These are phyloP conservation scores for Drosophila gaucha DNA, from an alignment of 2,888 invertebrate species.

Conservation along the genomic window DNA sequence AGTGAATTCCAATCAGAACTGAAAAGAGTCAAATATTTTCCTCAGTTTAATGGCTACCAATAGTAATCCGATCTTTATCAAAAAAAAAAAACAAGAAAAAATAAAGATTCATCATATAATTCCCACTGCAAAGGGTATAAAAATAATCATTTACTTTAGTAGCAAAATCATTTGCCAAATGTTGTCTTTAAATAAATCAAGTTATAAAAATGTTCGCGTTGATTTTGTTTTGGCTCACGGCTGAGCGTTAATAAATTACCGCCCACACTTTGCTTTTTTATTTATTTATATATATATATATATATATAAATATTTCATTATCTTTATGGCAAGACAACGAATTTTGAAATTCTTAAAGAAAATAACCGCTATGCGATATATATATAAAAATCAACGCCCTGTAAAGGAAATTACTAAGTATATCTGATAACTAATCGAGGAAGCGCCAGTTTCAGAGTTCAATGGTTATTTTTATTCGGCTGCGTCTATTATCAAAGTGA, in stretches of 20 bases:
- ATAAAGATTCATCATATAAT: conserved; percentile 18
- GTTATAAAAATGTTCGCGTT: conserved; percentile 73
- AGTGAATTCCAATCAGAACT: not conserved
- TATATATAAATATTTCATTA: conserved; percentile 33
- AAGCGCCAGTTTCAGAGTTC: conserved; percentile 43
- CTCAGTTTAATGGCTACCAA: too few species aligned
- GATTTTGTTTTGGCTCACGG: conserved; percentile 71
- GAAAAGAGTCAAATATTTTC: too few species aligned
- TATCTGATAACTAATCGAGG: conserved; percentile 57
- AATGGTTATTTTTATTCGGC: conserved; percentile 16
- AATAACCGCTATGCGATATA: conserved; percentile 14
- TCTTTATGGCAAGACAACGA: conserved; percentile 63
- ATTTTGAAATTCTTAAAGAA: conserved; percentile 51
- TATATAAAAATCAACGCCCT: conserved; percentile 30
- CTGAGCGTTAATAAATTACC: conserved; percentile 70
- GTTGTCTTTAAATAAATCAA: conserved; percentile 76
- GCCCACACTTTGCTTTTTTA: conserved; percentile 50
- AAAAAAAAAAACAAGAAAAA: too few species aligned
- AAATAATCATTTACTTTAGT: conserved; percentile 55
- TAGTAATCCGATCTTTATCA: conserved; percentile 2
- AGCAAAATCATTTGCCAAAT: conserved; percentile 64
- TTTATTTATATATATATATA: conserved; percentile 16
- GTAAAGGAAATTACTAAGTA: conserved; percentile 20
- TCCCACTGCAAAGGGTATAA: conserved; percentile 30
- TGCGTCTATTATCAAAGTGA: conserved; percentile 40